A percentile compares a stretch with the other conserved stretches of the same genome.
phyloP scores from a whole-genome alignment of 2,888 invertebrate genomes.

The Teleiodes luculella region DNA sequence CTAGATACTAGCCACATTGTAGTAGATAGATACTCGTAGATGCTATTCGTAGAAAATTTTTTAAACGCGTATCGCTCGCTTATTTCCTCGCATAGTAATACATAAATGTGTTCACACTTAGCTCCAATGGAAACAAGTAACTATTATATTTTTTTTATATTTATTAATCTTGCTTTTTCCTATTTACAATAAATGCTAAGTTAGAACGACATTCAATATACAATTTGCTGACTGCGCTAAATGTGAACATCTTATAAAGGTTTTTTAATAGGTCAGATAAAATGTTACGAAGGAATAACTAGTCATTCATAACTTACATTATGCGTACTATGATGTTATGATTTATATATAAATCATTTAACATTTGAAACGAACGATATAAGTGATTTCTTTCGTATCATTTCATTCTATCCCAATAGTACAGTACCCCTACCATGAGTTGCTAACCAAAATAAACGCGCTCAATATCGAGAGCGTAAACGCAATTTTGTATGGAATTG shows the following conservation, averaged over 20 bases:
- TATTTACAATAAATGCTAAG: not conserved
- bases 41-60: no score
- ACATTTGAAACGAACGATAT: not conserved
- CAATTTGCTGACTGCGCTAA: not conserved
- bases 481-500: no score
- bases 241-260: not conserved
- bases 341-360: no score
- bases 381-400: not conserved
- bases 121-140: not conserved
- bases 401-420: not conserved
- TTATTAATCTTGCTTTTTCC: not conserved
- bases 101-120: slow-evolving; percentile 3
- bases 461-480: no score
- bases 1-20: not conserved
- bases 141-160: not conserved
- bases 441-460: no score
- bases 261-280: no score
- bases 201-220: not conserved
- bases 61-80: not conserved
- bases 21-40: no score
- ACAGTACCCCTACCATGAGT: no score
- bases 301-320: not conserved
- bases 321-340: no score
- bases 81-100: not conserved
- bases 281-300: no score